A percentile compares a stretch with the other conserved stretches of the same genome.
Conservation (phyloP, 2,113 vertebrate species). For the Prinia subflava region DNA sequence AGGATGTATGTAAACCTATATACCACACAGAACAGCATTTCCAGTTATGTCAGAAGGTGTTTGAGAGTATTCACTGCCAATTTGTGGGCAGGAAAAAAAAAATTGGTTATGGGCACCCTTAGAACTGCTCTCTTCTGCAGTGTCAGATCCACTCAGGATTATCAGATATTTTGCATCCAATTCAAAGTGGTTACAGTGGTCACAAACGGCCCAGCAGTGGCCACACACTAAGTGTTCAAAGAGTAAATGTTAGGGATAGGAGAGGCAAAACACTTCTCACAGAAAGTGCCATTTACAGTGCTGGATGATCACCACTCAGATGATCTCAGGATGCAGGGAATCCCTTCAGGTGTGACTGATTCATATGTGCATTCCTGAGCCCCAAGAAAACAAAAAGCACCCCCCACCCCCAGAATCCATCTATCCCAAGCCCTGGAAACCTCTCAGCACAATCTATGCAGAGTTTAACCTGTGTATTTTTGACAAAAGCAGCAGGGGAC, state of each 20-base stretch:
- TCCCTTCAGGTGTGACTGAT: not conserved
- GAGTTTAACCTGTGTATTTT: not conserved
- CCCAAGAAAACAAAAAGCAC: not conserved
- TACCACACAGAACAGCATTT: not conserved
- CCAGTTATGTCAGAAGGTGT: not conserved
- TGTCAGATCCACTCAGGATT: not conserved
- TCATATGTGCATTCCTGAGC: not conserved
- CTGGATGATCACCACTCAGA: conserved; percentile 17
- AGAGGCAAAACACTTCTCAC: conserved; percentile 1
- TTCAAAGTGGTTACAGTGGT: not conserved
- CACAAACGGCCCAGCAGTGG: not conserved
- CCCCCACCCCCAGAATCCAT: not conserved
- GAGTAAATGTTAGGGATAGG: not conserved
- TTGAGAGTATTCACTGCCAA: not conserved
- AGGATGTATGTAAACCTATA: not conserved
- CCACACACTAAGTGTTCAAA: not conserved
- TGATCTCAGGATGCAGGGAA: conserved; percentile 20
- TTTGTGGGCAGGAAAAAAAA: not conserved
- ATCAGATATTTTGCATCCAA: not conserved
- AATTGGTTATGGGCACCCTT: not conserved
- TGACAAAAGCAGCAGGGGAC: not conserved
- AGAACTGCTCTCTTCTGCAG: not conserved
- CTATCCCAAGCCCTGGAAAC: not conserved
- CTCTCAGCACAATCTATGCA: not conserved
- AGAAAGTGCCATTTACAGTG: conserved; percentile 23